Evolutionary conservation across 2,113 vertebrate genomes (phyloP), one percentile per base, ranked within the genome.

Genomic region (Saccopteryx leptura): DNA sequence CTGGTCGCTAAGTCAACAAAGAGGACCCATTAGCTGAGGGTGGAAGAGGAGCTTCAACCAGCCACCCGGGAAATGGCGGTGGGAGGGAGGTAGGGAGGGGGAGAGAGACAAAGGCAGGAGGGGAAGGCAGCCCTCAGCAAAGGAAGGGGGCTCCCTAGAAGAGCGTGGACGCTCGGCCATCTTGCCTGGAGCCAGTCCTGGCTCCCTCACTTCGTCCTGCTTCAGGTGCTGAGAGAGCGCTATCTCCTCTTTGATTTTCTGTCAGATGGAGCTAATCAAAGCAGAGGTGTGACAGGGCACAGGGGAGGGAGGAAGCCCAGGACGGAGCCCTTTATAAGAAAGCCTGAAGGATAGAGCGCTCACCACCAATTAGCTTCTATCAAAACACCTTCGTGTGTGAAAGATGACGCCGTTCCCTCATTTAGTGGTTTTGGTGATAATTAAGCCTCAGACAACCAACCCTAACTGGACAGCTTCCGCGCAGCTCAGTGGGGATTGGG

Each of bases 401-500:
- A 90, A 56, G 85, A 85, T 56, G 71, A 81, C 56, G 58, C 28
- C 31, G 19, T 90, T 90, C 79, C 89, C 74, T 94, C 94, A 95
- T 93, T 90, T 94, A 92, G 81, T n/a, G 78, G 10, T 56, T 93
- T 95, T 82, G 68, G 46, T 2, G 33, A 75, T 88, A 95, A 96
- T 88, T 93, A 96, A 86, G 63, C 26, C 69, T 90, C 82, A 86
- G 78, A 86, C 65, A 88, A 48, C 26, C 10, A 5, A 39, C 15
- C 75, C 58, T 74, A 75, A 33, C 65, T 33, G 78, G 68, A 82
- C 78, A 12, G 17, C 72, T 48, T 54, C 60, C 69, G 24, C 68
- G 78, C 66, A 60, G 72, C 48, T 81, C 48, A 74, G 65, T 23
- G 7, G 58, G 75, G 54, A 74, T 0, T 58, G 54, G 68, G 26